phyloP scores from a whole-genome alignment of 23 tunicate genomes.

The Styela clava region DNA sequence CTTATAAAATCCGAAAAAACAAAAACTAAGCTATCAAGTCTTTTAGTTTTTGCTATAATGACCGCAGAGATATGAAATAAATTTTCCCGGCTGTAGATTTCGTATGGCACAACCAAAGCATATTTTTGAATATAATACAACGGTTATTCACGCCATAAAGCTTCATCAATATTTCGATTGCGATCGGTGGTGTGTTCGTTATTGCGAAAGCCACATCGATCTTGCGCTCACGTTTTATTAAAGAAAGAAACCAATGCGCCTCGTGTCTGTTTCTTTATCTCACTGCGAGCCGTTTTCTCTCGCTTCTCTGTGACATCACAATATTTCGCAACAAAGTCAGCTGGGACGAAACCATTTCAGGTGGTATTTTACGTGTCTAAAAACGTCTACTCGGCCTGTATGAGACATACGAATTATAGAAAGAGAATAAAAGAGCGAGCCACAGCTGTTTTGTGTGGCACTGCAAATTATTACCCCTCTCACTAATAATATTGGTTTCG shows the following conservation, averaged over 20 bases:
- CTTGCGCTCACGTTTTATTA: background rate
- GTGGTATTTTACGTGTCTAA: background rate
- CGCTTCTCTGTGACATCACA: slow-evolving; percentile 2
- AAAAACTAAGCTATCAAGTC: too few species aligned
- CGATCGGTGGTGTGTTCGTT: too few species aligned
- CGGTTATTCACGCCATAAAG: too few species aligned
- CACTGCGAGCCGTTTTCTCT: background rate
- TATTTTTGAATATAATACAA: too few species aligned
- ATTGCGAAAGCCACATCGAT: background rate
- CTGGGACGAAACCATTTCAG: slow-evolving; percentile 8
- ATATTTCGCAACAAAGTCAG: slow-evolving; percentile 20
- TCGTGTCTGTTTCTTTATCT: background rate
- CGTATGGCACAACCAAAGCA: too few species aligned
- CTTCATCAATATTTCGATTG: too few species aligned
- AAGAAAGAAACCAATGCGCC: background rate
- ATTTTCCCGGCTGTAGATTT: too few species aligned
- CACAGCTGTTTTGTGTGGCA: background rate
- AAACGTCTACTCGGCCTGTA: background rate
- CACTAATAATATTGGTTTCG: background rate
- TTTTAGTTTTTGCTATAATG: too few species aligned
- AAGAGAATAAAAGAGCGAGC: background rate
- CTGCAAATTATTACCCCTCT: background rate
- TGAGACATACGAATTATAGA: background rate
- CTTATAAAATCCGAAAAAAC: too few species aligned
- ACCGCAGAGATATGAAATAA: too few species aligned